Evolutionary conservation across 2,888 invertebrate genomes (phyloP).

Genomic region (Ophraella communa): DNA sequence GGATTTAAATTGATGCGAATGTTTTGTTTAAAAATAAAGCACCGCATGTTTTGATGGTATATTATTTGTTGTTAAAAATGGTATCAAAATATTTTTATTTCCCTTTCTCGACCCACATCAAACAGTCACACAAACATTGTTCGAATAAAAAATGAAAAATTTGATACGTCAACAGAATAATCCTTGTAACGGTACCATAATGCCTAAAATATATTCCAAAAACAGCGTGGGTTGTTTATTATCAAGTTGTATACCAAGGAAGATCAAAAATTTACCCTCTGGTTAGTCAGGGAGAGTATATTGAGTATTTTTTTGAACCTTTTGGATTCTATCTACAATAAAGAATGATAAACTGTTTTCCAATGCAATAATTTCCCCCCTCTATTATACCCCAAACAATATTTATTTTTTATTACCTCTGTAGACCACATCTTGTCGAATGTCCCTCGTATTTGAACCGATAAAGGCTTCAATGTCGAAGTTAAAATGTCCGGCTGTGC

Average conservation of each 20-base stretch:
- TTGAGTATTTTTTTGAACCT: too few relatives aligned
- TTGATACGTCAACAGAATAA: background rate
- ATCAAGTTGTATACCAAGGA: too few relatives aligned
- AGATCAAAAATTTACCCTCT: too few relatives aligned
- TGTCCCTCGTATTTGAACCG: background rate
- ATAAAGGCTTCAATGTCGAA: constrained; percentile 1
- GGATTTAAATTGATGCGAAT: too few relatives aligned
- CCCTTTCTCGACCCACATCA: background rate
- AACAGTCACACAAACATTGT: background rate
- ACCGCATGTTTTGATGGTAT: too few relatives aligned
- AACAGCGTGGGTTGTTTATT: background rate
- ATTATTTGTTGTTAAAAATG: background rate
- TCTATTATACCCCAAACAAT: too few relatives aligned
- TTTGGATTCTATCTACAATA: too few relatives aligned
- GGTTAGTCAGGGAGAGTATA: too few relatives aligned
- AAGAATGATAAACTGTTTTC: too few relatives aligned
- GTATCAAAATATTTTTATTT: background rate
- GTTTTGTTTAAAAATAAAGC: too few relatives aligned
- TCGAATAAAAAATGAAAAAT: background rate
- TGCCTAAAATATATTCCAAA: background rate
- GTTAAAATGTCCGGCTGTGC: constrained; percentile 8
- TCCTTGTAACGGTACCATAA: background rate
- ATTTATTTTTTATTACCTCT: background rate
- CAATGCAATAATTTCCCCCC: too few relatives aligned
- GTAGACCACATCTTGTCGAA: background rate